Base-by-base conservation (phyloP, 2,797 vertebrate species). In the Etheostoma perlongum region DNA sequence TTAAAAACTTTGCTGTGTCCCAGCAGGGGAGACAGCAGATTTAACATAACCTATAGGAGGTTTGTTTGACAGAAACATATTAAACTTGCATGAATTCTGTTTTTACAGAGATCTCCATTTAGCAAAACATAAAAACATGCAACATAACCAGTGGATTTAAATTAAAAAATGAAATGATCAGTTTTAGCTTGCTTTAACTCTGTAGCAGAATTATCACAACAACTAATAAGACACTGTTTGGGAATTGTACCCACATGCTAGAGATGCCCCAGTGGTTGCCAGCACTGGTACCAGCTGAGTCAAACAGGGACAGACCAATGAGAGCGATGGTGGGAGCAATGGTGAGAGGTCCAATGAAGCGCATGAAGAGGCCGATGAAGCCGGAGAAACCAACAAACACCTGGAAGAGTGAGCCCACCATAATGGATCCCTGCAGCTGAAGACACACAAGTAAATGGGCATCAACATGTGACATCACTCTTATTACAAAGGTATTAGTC, bases 181-280 rank as follows among this genome's bases (percentile, higher is more conserved):
- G 7, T 33, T 65, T 5, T 42, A 19, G 16, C 11, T 36, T 36
- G 11, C 27, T 42, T 46, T 27, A 2, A 2, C 55, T 46, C 6
- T 63, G 7, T 9, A 21, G 16, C 21, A 66, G 5, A 47, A 55
- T 53, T 1, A 59, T 36, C 15, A 16, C 12, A 70, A 16, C n/a
- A 27, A 1, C 10, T 27, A 33, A 67, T 48, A 42, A 6, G 13
- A 46, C 4, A 3, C 3, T 51, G 1, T 67, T 27, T 16, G 9
- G 1, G 6, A 25, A 18, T 59, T 62, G 33, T 54, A 96, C 97
- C 91, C 89, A 99, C 98, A 96, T 91, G 88, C 93, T 78, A 0
- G 98, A 94, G 63, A 99, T 96, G 33, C 98, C 98, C 97, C 98
- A 99, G 87, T 99, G 98, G 78, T 93, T 86, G 6, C 98, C 98